A percentile compares a stretch with the other conserved stretches of the same genome.
These are phyloP conservation scores for Bos taurus DNA, from an alignment of 2,113 vertebrate species.

Conservation along the genomic window DNA sequence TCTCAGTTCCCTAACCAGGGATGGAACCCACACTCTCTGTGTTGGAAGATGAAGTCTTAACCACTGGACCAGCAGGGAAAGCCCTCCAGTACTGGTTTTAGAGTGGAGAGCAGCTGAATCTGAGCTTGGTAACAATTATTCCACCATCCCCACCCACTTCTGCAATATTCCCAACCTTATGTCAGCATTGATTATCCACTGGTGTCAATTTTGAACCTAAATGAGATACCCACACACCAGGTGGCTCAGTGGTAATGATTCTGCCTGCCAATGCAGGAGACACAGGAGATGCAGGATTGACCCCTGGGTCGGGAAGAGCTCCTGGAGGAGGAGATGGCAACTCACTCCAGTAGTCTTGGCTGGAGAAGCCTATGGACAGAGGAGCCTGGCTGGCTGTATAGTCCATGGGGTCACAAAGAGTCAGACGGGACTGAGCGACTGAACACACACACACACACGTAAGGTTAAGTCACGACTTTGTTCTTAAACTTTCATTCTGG, in stretches of 20 bases:
- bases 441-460: neutral
- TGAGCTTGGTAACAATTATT: neutral
- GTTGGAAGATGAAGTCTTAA: neutral
- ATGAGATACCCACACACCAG: neutral
- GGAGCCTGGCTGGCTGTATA: neutral
- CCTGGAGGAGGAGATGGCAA: neutral
- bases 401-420: neutral
- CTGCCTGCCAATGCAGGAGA: neutral
- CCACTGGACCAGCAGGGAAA: neutral
- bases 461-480: neutral
- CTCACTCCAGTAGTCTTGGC: neutral
- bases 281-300: accelerated
- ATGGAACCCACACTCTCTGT: accelerated
- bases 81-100: neutral
- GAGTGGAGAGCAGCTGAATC: neutral
- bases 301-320: neutral
- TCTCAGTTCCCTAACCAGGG: neutral
- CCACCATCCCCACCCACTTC: neutral
- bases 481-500: neutral
- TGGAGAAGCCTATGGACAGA: neutral
- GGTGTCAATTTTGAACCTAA: neutral
- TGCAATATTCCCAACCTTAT: neutral
- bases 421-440: accelerated
- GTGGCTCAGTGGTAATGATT: neutral
- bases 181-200: neutral